Percentiles rank a stretch among this genome's conserved stretches.
Conservation (phyloP, 2,797 vertebrate genomes). For the Distichodus sexfasciatus region DNA sequence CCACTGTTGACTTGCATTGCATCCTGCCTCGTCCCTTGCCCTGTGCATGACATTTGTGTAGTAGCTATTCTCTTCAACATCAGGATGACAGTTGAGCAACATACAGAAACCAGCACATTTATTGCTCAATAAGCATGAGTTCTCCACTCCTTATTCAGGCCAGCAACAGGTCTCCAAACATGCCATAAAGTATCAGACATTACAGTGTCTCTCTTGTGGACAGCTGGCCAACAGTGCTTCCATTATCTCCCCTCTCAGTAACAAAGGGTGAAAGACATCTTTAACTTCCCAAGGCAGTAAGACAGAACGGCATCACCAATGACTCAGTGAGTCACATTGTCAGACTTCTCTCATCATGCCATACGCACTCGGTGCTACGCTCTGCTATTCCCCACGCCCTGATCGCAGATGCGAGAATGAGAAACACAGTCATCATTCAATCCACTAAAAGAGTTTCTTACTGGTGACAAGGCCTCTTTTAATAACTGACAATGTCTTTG, state of each 20-base stretch:
- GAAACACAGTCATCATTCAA: constrained; percentile 19
- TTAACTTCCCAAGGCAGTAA: constrained; percentile 14
- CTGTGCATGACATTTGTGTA: background rate
- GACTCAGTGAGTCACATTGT: constrained; percentile 21
- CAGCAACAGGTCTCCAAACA: constrained; percentile 3
- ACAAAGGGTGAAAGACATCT: constrained; percentile 15
- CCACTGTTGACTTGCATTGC: too few species aligned
- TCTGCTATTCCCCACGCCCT: background rate
- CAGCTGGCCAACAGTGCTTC: constrained; percentile 1
- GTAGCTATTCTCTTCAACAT: too few species aligned
- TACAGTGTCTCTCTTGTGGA: background rate
- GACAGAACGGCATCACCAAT: constrained; percentile 16
- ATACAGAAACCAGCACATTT: background rate
- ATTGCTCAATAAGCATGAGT: constrained; percentile 5
- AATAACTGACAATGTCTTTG: constrained; percentile 6
- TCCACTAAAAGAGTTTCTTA: too few species aligned
- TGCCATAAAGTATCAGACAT: constrained; percentile 10
- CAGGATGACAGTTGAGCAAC: background rate
- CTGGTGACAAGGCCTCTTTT: constrained; percentile 29
- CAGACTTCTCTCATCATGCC: background rate
- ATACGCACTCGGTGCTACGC: constrained; percentile 8
- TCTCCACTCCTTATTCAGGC: background rate
- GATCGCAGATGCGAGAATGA: background rate
- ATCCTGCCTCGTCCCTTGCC: background rate
- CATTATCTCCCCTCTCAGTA: constrained; percentile 6